Evolutionary conservation across 1,140 invertebrate genomes (phyloP).

Genomic region (Maniola jurtina): DNA sequence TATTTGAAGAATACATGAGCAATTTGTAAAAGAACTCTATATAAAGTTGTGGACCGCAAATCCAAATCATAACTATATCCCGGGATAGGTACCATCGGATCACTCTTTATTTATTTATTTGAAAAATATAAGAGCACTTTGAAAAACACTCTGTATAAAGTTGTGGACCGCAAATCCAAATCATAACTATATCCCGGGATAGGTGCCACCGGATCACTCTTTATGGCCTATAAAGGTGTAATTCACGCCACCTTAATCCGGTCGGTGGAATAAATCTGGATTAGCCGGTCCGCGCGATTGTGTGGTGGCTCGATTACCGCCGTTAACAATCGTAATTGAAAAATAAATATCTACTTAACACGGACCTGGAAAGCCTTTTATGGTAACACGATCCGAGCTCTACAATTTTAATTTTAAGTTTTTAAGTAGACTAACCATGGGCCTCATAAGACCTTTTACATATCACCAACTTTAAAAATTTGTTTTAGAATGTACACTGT

Average conservation of each 20-base stretch:
- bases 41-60: conserved; percentile 37
- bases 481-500: too few species aligned
- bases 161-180: conserved; percentile 47
- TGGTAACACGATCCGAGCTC: background rate
- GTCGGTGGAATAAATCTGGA: conserved; percentile 74
- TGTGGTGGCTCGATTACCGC: conserved; percentile 71
- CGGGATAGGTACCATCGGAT: conserved; percentile 67
- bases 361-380: conserved; percentile 1
- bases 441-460: too few species aligned
- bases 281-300: conserved; percentile 69
- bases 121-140: background rate
- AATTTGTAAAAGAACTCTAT: too few species aligned
- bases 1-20: too few species aligned
- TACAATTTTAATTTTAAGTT: background rate
- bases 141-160: conserved; percentile 29
- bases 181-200: conserved; percentile 67
- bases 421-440: too few species aligned
- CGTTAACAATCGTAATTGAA: conserved; percentile 77
- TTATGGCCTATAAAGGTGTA: conserved; percentile 78
- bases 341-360: conserved; percentile 53
- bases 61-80: conserved; percentile 71
- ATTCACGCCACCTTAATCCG: conserved; percentile 77
- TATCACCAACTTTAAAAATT: too few species aligned
- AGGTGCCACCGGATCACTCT: conserved; percentile 74
- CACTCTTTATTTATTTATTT: conserved; percentile 65